Evolutionary conservation across 1,140 invertebrate species (phyloP).

Genomic region (Gryon sp.): DNA sequence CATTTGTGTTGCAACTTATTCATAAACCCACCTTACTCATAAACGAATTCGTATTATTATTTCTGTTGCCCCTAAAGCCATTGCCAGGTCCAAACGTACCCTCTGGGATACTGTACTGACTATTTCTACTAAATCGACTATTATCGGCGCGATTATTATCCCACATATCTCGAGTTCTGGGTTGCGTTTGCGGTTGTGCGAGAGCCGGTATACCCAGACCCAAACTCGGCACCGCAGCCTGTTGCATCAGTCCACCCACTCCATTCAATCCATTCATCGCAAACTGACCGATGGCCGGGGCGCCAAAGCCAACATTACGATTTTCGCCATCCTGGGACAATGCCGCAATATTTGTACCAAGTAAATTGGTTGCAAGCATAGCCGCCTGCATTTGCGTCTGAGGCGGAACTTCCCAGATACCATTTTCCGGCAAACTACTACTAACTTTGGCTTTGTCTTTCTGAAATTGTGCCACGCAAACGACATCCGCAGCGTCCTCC

Average conservation of each 20-base stretch:
- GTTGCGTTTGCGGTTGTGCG: background rate
- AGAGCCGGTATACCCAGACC: constrained; percentile 28
- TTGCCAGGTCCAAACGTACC: constrained; percentile 41
- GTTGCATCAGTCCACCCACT: constrained; percentile 66
- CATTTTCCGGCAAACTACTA: constrained; percentile 68
- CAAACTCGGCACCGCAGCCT: constrained; percentile 57
- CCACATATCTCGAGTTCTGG: constrained; percentile 65
- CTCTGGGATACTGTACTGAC: constrained; percentile 65
- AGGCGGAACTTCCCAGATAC: constrained; percentile 77
- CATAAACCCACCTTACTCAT: constrained; percentile 63
- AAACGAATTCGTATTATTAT: constrained; percentile 59
- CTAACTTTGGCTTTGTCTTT: constrained; percentile 70
- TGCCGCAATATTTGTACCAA: constrained; percentile 71
- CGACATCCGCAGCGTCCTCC: constrained; percentile 73
- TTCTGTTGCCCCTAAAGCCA: constrained; percentile 33
- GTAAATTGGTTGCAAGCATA: constrained; percentile 72
- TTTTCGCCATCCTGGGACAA: constrained; percentile 68
- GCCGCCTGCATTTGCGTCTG: constrained; percentile 74
- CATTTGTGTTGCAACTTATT: background rate
- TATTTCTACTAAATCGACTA: constrained; percentile 63
- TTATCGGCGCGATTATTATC: constrained; percentile 64
- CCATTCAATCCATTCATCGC: constrained; percentile 73
- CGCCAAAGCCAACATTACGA: constrained; percentile 33
- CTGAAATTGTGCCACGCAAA: constrained; percentile 75
- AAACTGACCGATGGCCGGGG: constrained; percentile 69